phyloP scores from a whole-genome alignment of 2,888 invertebrate genomes.

The Buathra laborator region DNA sequence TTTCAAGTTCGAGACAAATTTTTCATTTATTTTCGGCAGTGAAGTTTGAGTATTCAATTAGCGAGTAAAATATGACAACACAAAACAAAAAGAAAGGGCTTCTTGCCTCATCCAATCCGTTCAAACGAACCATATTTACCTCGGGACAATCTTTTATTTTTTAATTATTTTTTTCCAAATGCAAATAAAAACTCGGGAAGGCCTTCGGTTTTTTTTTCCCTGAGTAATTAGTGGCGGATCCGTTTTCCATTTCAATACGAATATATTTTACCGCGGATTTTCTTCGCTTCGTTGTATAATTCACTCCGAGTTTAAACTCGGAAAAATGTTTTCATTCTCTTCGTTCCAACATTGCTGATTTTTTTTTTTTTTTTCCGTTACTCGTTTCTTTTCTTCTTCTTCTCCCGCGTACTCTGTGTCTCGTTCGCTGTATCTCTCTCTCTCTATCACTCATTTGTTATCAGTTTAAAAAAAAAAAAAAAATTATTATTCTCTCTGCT shows the following conservation, averaged over 20 bases:
- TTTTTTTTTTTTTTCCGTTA: constrained; percentile 5
- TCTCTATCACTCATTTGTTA: constrained; percentile 75
- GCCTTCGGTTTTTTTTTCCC: background rate
- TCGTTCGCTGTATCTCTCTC: constrained; percentile 37
- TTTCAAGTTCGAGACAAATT: no score
- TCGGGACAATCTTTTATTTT: no score
- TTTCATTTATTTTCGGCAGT: no score
- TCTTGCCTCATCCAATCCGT: background rate
- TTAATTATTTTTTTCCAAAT: background rate
- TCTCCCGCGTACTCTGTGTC: constrained; percentile 48
- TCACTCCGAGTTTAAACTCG: background rate
- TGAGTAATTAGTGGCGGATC: constrained; percentile 17
- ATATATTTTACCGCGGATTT: constrained; percentile 11
- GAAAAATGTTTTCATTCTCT: constrained; percentile 1
- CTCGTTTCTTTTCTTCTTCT: constrained; percentile 47
- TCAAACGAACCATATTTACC: background rate
- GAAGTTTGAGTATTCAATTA: background rate
- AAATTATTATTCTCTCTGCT: constrained; percentile 82
- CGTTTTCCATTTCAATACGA: constrained; percentile 9
- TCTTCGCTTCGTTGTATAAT: constrained; percentile 4
- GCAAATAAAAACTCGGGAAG: background rate
- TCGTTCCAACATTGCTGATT: background rate
- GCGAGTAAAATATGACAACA: no score
- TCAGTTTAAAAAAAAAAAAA: background rate
- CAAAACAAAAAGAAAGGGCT: background rate